These are phyloP conservation scores for Australoheros facetus DNA, from an alignment of 2,797 vertebrate species.

Conservation along the genomic window DNA sequence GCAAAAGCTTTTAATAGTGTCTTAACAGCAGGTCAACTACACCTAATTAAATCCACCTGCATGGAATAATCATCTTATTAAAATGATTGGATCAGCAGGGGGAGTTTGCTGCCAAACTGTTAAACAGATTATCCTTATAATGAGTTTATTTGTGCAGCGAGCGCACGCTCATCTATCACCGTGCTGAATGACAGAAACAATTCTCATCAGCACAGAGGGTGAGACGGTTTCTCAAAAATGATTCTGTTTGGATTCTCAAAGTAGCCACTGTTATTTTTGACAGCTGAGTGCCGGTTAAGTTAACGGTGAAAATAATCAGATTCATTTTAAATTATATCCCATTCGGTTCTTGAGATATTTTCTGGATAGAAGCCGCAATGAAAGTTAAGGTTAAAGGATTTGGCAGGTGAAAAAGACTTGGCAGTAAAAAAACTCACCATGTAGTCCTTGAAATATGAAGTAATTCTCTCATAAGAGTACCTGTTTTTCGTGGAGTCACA, in stretches of 20 bases:
- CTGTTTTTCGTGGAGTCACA: too few species aligned
- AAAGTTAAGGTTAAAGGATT: conserved; percentile 17
- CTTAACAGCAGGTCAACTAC: conserved; percentile 73
- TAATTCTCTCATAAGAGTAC: too few species aligned
- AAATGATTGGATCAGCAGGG: conserved; percentile 69
- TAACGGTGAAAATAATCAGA: conserved; percentile 34
- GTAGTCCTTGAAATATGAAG: too few species aligned
- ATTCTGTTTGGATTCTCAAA: conserved; percentile 8
- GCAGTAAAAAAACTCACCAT: too few species aligned
- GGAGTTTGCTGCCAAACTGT: conserved; percentile 57
- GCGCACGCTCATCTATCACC: conserved; percentile 57
- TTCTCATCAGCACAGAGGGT: conserved; percentile 40
- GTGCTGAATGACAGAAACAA: conserved; percentile 21
- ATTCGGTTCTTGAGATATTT: neutral
- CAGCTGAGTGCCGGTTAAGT: conserved; percentile 17
- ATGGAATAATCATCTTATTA: conserved; percentile 79
- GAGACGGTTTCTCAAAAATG: conserved; percentile 7
- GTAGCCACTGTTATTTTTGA: conserved; percentile 38
- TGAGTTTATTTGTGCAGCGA: conserved; percentile 77
- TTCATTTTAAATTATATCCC: conserved; percentile 11
- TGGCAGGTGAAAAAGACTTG: conserved; percentile 11
- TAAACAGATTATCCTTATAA: conserved; percentile 74
- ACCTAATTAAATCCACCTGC: conserved; percentile 76
- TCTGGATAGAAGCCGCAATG: neutral
- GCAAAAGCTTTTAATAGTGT: conserved; percentile 61